These are phyloP conservation scores for Drosophila serrata DNA, from an alignment of 1,140 invertebrate species.

Conservation along the genomic window DNA sequence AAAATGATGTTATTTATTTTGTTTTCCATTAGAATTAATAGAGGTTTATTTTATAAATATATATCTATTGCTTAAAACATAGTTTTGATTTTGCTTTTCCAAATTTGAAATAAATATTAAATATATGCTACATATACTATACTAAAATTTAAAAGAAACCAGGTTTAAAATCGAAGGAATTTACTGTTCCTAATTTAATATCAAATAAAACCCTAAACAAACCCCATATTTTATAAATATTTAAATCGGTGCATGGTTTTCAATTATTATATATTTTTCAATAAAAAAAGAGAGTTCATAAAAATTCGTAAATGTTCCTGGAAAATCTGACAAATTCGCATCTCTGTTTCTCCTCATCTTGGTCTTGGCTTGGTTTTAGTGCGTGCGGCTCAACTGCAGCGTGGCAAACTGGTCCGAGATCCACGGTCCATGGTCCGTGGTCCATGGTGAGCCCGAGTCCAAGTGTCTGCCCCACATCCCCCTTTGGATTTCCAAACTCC, in stretches of 20 bases:
- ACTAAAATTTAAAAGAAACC: too few species aligned
- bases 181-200: not conserved
- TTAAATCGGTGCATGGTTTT: not conserved
- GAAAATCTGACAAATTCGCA: not conserved
- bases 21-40: too few species aligned
- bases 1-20: too few species aligned
- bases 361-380: constrained; percentile 61
- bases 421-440: constrained; percentile 42
- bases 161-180: too few species aligned
- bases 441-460: constrained; percentile 8
- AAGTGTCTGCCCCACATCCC: constrained; percentile 8
- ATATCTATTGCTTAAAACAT: too few species aligned
- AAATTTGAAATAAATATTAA: not conserved
- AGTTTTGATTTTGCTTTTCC: not conserved
- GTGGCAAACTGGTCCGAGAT: constrained; percentile 68
- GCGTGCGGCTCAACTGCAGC: constrained; percentile 77
- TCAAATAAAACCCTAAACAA: not conserved
- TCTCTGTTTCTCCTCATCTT: constrained; percentile 25
- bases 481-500: not conserved
- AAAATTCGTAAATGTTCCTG: not conserved
- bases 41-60: too few species aligned
- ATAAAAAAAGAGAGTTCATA: too few species aligned
- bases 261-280: not conserved
- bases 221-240: not conserved
- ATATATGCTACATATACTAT: too few species aligned